phyloP scores from a whole-genome alignment of 2,888 invertebrate species.

The Drepana falcataria region DNA sequence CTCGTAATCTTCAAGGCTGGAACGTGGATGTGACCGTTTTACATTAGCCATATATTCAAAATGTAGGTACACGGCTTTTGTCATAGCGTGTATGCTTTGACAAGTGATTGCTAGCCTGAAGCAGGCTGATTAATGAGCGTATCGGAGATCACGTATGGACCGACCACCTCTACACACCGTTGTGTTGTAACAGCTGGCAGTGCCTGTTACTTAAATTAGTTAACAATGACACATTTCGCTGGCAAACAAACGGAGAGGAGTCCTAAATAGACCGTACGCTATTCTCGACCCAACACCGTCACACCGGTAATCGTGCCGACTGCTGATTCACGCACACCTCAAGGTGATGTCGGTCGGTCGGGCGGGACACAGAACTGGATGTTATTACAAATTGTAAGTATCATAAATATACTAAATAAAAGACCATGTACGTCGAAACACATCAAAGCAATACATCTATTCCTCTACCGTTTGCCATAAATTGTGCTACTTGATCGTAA shows the following conservation, averaged over 20 bases:
- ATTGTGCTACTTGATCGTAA: no score
- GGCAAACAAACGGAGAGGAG: conserved; percentile 75
- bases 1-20: conserved; percentile 37
- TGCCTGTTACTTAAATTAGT: conserved; percentile 76
- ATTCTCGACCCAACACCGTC: conserved; percentile 70
- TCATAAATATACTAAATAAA: neutral
- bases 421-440: no score
- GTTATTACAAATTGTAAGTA: neutral
- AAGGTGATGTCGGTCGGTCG: conserved; percentile 55
- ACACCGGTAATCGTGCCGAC: conserved; percentile 68
- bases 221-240: conserved; percentile 79
- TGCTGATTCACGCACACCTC: conserved; percentile 73
- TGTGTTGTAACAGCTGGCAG: conserved; percentile 74
- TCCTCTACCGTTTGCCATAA: no score
- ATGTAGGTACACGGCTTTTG: neutral
- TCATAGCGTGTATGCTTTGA: conserved; percentile 6
- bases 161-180: conserved; percentile 35
- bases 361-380: conserved; percentile 12
- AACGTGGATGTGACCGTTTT: conserved; percentile 11
- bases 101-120: conserved; percentile 14
- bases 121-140: conserved; percentile 36
- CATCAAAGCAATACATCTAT: no score
- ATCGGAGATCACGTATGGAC: conserved; percentile 41
- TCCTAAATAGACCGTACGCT: conserved; percentile 74
- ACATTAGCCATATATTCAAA: conserved; percentile 4